Conservation (phyloP, 92 coral and sea anemone genomes). For the Bergia sp. region DNA sequence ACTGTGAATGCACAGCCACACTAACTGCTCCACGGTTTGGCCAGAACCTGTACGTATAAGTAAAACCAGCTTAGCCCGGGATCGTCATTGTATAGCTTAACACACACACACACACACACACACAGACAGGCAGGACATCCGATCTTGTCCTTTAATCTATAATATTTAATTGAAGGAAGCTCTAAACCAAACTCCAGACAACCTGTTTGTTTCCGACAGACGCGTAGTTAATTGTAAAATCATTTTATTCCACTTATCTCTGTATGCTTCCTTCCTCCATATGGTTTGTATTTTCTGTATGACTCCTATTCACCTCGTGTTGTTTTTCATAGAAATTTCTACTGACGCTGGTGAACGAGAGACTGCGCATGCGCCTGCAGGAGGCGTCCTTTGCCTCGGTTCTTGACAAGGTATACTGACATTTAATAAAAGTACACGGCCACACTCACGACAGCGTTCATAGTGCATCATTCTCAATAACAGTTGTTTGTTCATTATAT, state of each 20-base stretch:
- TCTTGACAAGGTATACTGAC: slow-evolving; percentile 65
- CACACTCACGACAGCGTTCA: neutral
- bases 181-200: neutral
- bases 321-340: slow-evolving; percentile 62
- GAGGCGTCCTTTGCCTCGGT: slow-evolving; percentile 72
- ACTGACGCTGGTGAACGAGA: slow-evolving; percentile 71
- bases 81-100: no score
- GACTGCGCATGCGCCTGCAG: slow-evolving; percentile 74
- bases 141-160: no score
- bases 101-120: no score
- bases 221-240: neutral
- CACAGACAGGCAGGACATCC: no score
- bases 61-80: no score
- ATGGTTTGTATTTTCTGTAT: neutral
- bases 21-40: no score
- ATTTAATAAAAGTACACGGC: neutral
- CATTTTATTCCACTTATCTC: neutral
- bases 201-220: neutral
- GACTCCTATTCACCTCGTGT: neutral
- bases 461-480: neutral
- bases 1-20: no score
- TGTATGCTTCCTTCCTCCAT: neutral
- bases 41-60: no score
- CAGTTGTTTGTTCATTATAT: neutral
- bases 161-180: neutral